These are phyloP conservation scores for Neodiprion pinetum DNA, from an alignment of 1,140 invertebrate genomes.

Conservation along the genomic window DNA sequence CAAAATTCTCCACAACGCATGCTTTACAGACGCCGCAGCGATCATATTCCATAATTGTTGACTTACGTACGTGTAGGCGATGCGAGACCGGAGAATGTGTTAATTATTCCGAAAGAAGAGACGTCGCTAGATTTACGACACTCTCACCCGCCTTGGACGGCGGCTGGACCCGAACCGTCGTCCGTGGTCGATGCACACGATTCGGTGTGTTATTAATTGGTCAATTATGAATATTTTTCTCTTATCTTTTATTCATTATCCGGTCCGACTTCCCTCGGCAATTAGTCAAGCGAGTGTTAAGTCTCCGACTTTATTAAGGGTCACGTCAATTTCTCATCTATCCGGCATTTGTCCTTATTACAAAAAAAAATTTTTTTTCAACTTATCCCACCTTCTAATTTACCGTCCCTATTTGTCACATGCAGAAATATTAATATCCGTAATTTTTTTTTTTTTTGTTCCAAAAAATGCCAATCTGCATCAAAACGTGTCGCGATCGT, in stretches of 20 bases:
- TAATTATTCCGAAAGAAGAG: conserved; percentile 16
- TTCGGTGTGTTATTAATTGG: conserved; percentile 10
- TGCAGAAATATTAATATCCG: no score
- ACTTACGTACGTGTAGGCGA: neutral
- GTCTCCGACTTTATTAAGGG: neutral
- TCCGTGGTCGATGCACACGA: neutral
- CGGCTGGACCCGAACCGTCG: neutral
- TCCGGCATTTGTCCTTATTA: neutral
- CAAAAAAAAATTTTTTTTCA: neutral
- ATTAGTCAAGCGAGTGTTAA: conserved; percentile 7
- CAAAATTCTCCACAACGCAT: no score
- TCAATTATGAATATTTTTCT: conserved; percentile 15
- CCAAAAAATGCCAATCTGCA: no score
- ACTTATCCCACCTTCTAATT: neutral
- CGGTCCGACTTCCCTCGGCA: neutral
- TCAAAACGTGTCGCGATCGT: no score
- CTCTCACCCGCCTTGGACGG: neutral
- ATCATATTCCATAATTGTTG: neutral
- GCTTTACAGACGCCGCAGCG: no score
- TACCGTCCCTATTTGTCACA: no score
- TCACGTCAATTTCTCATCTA: neutral
- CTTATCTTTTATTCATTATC: conserved; percentile 15
- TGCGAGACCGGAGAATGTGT: conserved; percentile 6
- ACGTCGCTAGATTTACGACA: conserved; percentile 8
- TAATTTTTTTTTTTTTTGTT: no score